These are phyloP conservation scores for Platyrinchus mystaceus DNA, from an alignment of 2,797 vertebrate species.

Conservation along the genomic window DNA sequence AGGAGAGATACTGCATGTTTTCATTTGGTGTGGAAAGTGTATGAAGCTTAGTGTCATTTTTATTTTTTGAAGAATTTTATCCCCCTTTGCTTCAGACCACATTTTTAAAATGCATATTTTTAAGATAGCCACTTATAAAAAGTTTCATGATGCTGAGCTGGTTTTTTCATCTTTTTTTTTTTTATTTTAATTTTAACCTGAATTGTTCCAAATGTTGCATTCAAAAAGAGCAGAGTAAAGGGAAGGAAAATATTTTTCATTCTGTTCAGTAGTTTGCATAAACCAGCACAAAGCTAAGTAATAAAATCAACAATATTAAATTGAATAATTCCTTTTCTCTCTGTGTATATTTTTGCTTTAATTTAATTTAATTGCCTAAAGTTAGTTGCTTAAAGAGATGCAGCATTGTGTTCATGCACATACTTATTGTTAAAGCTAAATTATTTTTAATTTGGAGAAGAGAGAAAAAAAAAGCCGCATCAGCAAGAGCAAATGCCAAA, in stretches of 20 bases:
- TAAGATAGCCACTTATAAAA: constrained; percentile 58
- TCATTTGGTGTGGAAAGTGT: neutral
- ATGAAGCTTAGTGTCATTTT: constrained; percentile 42
- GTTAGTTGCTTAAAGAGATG: constrained; percentile 82
- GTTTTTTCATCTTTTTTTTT: neutral
- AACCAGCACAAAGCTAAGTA: constrained; percentile 74
- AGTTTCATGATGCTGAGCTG: constrained; percentile 63
- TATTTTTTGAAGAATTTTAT: constrained; percentile 15
- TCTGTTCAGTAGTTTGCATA: constrained; percentile 71
- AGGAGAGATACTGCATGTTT: constrained; percentile 15
- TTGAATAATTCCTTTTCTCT: constrained; percentile 80
- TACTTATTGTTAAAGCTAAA: constrained; percentile 84
- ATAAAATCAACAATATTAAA: constrained; percentile 82
- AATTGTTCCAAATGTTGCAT: constrained; percentile 50
- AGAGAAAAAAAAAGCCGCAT: constrained; percentile 75
- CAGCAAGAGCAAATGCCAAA: constrained; percentile 86
- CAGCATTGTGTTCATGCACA: constrained; percentile 71
- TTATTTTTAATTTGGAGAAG: constrained; percentile 85
- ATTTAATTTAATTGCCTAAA: constrained; percentile 85
- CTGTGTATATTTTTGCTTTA: constrained; percentile 79
- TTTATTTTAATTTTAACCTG: neutral
- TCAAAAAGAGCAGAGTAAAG: constrained; percentile 33
- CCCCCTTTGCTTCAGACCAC: neutral
- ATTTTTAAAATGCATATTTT: constrained; percentile 34
- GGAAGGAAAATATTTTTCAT: constrained; percentile 29